phyloP scores from a whole-genome alignment of 2,888 invertebrate species.

The Plutella xylostella region DNA sequence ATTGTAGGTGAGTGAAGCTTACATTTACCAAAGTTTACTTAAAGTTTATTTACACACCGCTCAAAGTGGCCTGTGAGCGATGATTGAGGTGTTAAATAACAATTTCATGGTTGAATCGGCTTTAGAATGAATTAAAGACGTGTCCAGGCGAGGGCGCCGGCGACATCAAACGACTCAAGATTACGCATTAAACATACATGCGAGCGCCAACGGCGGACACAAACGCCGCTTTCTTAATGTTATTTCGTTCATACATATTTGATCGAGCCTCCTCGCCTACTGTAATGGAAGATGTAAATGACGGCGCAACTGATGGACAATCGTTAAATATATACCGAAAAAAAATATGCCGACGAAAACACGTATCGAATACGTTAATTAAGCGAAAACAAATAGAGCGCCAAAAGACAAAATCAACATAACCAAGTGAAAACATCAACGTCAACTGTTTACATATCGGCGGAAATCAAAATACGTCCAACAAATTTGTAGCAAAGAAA shows the following conservation, averaged over 20 bases:
- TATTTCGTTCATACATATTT: slow-evolving; percentile 59
- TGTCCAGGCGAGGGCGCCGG: slow-evolving; percentile 41
- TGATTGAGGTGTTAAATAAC: slow-evolving; percentile 47
- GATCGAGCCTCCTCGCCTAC: slow-evolving; percentile 24
- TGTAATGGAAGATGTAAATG: slow-evolving; percentile 57
- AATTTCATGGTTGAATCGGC: slow-evolving; percentile 43
- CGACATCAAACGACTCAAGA: slow-evolving; percentile 50
- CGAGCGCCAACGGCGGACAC: slow-evolving; percentile 31
- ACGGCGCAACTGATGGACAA: slow-evolving; percentile 24
- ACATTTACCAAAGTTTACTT: no score
- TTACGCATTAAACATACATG: slow-evolving; percentile 59
- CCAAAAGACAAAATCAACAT: neutral
- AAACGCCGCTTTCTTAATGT: slow-evolving; percentile 53
- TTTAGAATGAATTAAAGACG: slow-evolving; percentile 40
- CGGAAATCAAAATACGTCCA: slow-evolving; percentile 6
- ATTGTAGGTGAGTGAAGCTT: no score
- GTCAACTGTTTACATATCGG: slow-evolving; percentile 2
- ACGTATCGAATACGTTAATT: neutral
- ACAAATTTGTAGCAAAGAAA: slow-evolving; percentile 1
- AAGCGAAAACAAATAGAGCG: neutral
- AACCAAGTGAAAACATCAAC: neutral
- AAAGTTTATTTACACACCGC: no score
- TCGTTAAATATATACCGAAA: neutral
- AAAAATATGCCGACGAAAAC: neutral
- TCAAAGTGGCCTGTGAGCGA: slow-evolving; percentile 34